Conservation (phyloP, 2,113 vertebrate genomes). For the Cynoglossus semilaevis region DNA sequence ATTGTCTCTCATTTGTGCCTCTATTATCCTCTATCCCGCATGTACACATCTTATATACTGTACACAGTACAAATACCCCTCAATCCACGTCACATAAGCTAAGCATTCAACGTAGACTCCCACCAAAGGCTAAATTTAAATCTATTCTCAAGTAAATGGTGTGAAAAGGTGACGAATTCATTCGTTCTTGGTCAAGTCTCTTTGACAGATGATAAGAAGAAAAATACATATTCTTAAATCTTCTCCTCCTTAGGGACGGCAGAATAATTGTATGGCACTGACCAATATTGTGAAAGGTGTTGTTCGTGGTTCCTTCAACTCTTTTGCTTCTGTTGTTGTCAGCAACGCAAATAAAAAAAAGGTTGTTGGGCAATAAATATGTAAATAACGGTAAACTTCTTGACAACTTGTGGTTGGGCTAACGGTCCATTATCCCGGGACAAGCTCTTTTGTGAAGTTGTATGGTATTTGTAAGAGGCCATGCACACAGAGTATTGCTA, state of each 20-base stretch:
- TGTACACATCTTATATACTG: constrained; percentile 20
- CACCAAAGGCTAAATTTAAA: constrained; percentile 7
- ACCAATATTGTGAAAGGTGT: constrained; percentile 12
- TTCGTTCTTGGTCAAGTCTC: constrained; percentile 5
- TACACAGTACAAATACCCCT: not conserved
- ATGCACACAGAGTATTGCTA: constrained; percentile 70
- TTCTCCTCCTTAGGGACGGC: constrained; percentile 2
- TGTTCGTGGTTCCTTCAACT: constrained; percentile 14
- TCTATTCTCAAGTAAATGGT: not conserved
- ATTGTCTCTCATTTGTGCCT: not conserved
- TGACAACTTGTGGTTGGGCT: constrained; percentile 48
- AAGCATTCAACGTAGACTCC: constrained; percentile 12
- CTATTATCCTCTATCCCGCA: constrained; percentile 24
- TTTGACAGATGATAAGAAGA: not conserved
- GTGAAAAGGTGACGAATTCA: not conserved
- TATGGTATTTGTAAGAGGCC: constrained; percentile 36
- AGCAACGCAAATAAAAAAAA: constrained; percentile 3
- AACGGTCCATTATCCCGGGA: constrained; percentile 40
- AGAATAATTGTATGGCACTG: constrained; percentile 27
- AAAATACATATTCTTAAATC: not conserved
- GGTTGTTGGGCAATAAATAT: constrained; percentile 29
- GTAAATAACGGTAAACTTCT: constrained; percentile 54
- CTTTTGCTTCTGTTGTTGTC: constrained; percentile 6
- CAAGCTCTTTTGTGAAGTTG: constrained; percentile 18
- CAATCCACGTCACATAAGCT: not conserved